A percentile compares a stretch with the other conserved stretches of the same genome.
phyloP scores from a whole-genome alignment of 1,140 invertebrate genomes.

The Eueides isabella region DNA sequence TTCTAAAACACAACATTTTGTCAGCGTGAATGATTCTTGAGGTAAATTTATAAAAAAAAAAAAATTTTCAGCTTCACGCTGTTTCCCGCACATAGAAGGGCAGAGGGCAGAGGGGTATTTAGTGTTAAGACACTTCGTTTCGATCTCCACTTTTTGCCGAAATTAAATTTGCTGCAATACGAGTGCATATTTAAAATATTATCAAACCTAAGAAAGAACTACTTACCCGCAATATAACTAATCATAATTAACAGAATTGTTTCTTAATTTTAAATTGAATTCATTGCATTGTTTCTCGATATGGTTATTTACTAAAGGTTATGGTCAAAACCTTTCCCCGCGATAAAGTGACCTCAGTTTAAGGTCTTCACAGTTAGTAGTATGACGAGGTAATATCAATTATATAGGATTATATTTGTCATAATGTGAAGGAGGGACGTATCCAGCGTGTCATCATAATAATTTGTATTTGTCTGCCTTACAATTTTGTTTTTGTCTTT shows the following conservation, averaged over 20 bases:
- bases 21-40: too few species aligned
- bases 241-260: too few species aligned
- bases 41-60: too few species aligned
- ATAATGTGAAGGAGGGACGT: not conserved
- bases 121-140: too few species aligned
- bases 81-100: too few species aligned
- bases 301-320: not conserved
- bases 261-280: not conserved
- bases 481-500: not conserved
- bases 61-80: not conserved
- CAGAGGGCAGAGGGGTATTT: too few species aligned
- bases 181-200: too few species aligned
- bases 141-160: too few species aligned
- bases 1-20: too few species aligned
- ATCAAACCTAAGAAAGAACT: too few species aligned
- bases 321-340: not conserved
- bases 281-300: not conserved
- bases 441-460: not conserved
- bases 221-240: too few species aligned
- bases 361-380: not conserved
- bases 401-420: not conserved
- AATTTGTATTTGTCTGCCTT: not conserved
- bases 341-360: not conserved
- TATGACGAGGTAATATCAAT: conserved; percentile 6
- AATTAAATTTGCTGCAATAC: too few species aligned